A percentile compares a stretch with the other conserved stretches of the same genome.
phyloP scores from a whole-genome alignment of 2,888 invertebrate species.

The Hydrotaea cyrtoneurina region DNA sequence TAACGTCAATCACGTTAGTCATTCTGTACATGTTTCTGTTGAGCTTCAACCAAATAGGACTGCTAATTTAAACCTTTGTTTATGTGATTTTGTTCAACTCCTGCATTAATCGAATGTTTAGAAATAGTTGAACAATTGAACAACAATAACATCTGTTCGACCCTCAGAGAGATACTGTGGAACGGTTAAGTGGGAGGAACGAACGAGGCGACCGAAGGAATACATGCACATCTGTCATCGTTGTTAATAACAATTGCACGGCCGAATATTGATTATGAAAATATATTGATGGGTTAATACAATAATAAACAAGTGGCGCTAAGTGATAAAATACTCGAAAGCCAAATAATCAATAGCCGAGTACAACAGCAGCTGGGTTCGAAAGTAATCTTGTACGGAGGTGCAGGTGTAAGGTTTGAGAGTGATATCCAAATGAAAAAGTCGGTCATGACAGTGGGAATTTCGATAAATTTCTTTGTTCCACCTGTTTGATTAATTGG shows the following conservation, averaged over 20 bases:
- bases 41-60: not conserved
- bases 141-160: not conserved
- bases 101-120: not conserved
- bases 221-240: not conserved
- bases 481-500: not conserved
- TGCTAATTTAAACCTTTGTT: not conserved
- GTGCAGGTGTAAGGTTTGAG: not conserved
- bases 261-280: not conserved
- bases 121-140: not conserved
- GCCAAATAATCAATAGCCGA: slow-evolving; percentile 32
- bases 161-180: no score
- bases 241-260: not conserved
- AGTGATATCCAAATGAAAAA: slow-evolving; percentile 9
- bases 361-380: not conserved
- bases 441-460: not conserved
- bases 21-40: not conserved
- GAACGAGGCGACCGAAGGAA: not conserved
- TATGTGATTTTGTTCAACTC: no score
- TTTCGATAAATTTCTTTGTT: not conserved
- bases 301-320: slow-evolving; percentile 31
- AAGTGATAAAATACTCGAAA: slow-evolving; percentile 35
- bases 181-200: no score
- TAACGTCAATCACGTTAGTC: not conserved
- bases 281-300: slow-evolving; percentile 22
- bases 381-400: no score